Evolutionary conservation across 2,113 vertebrate species (phyloP), one percentile per base, ranked within the genome.

Genomic region (Panthera uncia): DNA sequence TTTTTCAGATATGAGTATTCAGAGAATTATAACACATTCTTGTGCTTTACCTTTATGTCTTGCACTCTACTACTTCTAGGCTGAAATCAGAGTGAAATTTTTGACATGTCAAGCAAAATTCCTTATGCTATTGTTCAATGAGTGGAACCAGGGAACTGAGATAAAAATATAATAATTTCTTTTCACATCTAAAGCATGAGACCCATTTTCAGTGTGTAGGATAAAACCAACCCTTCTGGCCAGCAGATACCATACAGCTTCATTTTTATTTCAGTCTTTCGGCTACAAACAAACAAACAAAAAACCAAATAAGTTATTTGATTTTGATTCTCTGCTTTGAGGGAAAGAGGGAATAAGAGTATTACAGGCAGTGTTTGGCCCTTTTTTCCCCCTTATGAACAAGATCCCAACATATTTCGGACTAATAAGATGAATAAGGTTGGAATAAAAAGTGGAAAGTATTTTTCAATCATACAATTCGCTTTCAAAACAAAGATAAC

Each of bases 91-190:
- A 90, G 84, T 90, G 68, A 93, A 86, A 48, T 57, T 66, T 76
- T 79, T 82, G 68, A 92, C 45, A 92, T 55, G 29, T 21, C 2
- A 0, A 69, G 87, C 74, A 61, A 97, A 61, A 89, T 74, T 63
- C 94, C 85, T 74, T 19, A 83, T 38, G 38, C n/a, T 68, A 7
- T 92, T 86, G 61, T 96, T 93, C 68, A 27, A 1, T 33, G 96
- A 91, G 23, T 82, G 48, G 80, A 66, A 85, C 66, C 81, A 74
- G 86, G 31, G 81, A 19, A 25, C 69, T 45, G 78, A 95, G 80
- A 96, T 84, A 80, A 96, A 96, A 97, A 92, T 41, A 12, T 36
- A 82, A 78, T 57, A 38, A 41, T 21, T 76, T 97, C 57, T 91
- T 89, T 93, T 94, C 52, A 81, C 13, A 66, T 97, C 74, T 88